Base-by-base conservation (phyloP, 1,140 invertebrate species). In the Ylistrum balloti region DNA sequence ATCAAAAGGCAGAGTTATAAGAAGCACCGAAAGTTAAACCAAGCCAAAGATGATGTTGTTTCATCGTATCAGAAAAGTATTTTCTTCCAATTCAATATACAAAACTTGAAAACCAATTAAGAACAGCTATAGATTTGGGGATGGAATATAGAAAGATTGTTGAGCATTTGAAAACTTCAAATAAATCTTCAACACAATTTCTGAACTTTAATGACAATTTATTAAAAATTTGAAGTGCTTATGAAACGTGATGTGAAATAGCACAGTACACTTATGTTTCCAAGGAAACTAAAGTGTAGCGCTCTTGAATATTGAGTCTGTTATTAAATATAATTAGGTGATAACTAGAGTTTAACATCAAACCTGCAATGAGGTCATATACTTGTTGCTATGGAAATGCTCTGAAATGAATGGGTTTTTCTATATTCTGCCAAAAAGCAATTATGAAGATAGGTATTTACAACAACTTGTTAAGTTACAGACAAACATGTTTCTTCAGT, bases 241-340 rank as follows among this genome's bases (percentile, higher is more conserved):
- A 74, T 74, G 2, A 74, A 74, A 74, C 56, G 7, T 3, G n/a
- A n/a, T n/a, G 5, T 28, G n/a, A 28, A 74, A 28, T 28, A 74
- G 56, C 56, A 74, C 0, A n/a, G 56, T 28, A 11, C 56, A 28
- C 22, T 74, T 74, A 5, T 28, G 17, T 74, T 5, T 74, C 56
- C 56, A 74, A 28, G n/a, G 56, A n/a, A 74, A 74, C 56, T 28
- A 74, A 11, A 74, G 56, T 74, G 56, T 74, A 74, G 56, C 56
- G n/a, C 56, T 74, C 56, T 74, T 74, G n/a, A 74, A 74, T 74
- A 74, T 28, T n/a, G 56, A 74, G 22, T 74, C 3, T 28, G 56
- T 74, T 9, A 74, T 74, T 74, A 74, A 74, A n/a, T 74, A n/a
- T 28, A 74, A 74, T n/a, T 74, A 48, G 56, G 56, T 74, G 11